phyloP scores from a whole-genome alignment of 1,140 invertebrate genomes.

The Leptinotarsa lineolata region DNA sequence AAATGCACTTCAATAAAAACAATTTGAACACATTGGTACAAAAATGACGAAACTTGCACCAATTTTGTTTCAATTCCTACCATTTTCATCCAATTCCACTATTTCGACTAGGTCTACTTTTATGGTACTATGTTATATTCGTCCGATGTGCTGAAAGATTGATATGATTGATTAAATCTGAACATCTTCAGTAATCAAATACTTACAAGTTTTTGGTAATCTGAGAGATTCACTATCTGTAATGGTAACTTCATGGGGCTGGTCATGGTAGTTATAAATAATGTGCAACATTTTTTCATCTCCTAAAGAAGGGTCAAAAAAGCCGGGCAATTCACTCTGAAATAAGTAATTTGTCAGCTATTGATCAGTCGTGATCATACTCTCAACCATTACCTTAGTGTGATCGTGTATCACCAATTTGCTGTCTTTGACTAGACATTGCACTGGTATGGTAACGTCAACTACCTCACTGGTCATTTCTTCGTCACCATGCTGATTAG shows the following conservation, averaged over 20 bases:
- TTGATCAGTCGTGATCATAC: too few relatives aligned
- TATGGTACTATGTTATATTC: conserved; percentile 42
- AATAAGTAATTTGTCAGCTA: conserved; percentile 46
- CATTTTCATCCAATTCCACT: conserved; percentile 20
- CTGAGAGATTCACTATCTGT: conserved; percentile 76
- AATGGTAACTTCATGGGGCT: conserved; percentile 78
- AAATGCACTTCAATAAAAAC: conserved; percentile 36
- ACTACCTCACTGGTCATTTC: conserved; percentile 68
- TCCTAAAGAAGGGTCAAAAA: conserved; percentile 94
- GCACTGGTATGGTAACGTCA: conserved; percentile 90
- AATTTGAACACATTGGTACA: conserved; percentile 39
- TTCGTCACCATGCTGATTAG: conserved; percentile 45
- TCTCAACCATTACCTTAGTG: conserved; percentile 72
- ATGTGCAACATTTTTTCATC: conserved; percentile 89
- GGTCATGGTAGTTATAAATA: conserved; percentile 82
- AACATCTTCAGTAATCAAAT: neutral
- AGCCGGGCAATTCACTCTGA: conserved; percentile 92
- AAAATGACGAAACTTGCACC: conserved; percentile 37
- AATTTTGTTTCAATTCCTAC: conserved; percentile 21
- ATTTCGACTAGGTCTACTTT: neutral
- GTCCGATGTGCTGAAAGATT: conserved; percentile 46
- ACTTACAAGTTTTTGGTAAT: conserved; percentile 67
- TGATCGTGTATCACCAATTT: conserved; percentile 82
- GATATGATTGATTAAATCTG: conserved; percentile 21
- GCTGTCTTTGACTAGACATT: conserved; percentile 91